phyloP scores from a whole-genome alignment of 2,113 vertebrate genomes.

The Cygnus buccinator region DNA sequence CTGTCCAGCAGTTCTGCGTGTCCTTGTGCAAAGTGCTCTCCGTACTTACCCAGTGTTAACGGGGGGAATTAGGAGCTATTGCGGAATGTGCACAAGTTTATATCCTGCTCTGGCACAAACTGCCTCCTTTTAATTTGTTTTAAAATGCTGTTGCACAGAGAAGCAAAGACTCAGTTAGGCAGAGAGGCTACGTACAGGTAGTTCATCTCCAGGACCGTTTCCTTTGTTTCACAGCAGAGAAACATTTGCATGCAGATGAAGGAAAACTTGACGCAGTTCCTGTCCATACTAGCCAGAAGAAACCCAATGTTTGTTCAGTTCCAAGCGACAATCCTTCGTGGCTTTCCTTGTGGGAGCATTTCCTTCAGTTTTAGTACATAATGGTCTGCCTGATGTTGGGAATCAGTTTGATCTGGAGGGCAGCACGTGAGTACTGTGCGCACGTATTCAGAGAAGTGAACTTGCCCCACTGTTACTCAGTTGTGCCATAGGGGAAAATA shows the following conservation, averaged over 20 bases:
- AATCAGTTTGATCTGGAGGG: not conserved
- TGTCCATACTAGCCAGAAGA: not conserved
- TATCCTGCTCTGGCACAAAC: not conserved
- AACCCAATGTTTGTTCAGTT: not conserved
- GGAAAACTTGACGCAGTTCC: not conserved
- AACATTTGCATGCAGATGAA: not conserved
- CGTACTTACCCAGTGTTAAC: not conserved
- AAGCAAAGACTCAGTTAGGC: not conserved
- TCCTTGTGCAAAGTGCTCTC: not conserved
- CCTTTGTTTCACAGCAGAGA: not conserved
- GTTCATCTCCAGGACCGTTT: not conserved
- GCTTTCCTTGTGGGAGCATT: not conserved
- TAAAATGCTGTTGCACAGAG: not conserved
- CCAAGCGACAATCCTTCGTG: not conserved
- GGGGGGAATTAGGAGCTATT: not conserved
- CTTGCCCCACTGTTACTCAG: not conserved
- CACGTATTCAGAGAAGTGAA: not conserved
- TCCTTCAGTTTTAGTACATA: not conserved
- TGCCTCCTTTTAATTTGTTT: not conserved
- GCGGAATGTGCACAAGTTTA: not conserved
- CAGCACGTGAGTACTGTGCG: not conserved
- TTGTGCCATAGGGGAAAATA: not conserved
- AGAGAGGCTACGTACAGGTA: not conserved
- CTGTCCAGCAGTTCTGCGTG: not conserved
- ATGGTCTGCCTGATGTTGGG: not conserved